Conservation (phyloP, 2,113 vertebrate genomes). For the Okapia johnstoni region DNA sequence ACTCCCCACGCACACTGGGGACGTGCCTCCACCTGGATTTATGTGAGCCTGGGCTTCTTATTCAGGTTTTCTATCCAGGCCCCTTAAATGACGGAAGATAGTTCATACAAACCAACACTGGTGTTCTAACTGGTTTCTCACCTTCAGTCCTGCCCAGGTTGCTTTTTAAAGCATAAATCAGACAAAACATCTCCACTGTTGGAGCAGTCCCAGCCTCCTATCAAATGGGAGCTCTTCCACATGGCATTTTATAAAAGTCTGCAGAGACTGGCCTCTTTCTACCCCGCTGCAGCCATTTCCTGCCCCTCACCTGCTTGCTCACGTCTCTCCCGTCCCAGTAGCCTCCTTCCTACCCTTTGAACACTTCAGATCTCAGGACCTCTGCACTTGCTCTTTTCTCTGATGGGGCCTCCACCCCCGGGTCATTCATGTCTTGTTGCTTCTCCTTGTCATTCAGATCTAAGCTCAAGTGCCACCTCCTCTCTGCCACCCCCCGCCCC, state of each 20-base stretch:
- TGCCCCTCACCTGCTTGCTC: not conserved
- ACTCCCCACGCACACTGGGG: not conserved
- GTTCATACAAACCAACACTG: fast-evolving
- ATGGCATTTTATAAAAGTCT: not conserved
- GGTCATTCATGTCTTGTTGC: not conserved
- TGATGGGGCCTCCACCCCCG: fast-evolving
- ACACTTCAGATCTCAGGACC: not conserved
- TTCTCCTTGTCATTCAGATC: not conserved
- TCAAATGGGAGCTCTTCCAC: fast-evolving
- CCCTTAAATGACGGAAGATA: not conserved
- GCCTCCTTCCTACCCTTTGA: not conserved
- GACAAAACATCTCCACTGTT: not conserved
- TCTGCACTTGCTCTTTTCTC: not conserved
- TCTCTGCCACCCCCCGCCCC: not conserved
- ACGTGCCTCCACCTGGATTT: too few species aligned
- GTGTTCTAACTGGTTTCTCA: fast-evolving
- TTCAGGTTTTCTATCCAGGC: not conserved
- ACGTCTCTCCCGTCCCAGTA: not conserved
- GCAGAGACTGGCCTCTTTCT: not conserved
- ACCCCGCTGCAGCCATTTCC: not conserved
- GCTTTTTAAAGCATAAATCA: not conserved
- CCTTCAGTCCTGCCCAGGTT: not conserved
- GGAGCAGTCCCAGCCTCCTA: not conserved
- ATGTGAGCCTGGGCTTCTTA: not conserved
- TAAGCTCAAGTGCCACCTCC: not conserved